Base-by-base conservation (phyloP, 2,888 invertebrate species). In the Portevinia maculata region DNA sequence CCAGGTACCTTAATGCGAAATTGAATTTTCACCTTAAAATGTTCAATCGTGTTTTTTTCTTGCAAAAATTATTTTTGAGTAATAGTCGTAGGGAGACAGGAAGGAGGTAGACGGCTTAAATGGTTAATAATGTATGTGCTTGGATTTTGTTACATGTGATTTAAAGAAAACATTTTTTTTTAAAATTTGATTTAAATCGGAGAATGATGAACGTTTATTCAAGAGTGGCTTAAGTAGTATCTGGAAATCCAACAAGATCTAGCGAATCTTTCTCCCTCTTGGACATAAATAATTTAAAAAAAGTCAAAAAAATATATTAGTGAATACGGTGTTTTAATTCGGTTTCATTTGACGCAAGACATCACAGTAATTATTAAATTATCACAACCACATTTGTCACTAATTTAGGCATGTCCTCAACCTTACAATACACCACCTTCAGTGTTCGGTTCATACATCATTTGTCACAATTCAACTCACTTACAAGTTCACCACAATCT, bases 11-110 rank as follows among this genome's bases (percentile, higher is more conserved):
- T 32, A 32, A 11, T 52, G 32, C 11, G 5, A 32, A 32, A 19
- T 32, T 1, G 32, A 53, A 53, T 53, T 21, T 53, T 21, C 34
- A 53, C 34, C 9, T 34, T 53, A 19, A 15, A n/a, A 13, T 53
- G 19, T 53, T 8, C n/a, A 7, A 32, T 52, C 30, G 24, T 46
- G 15, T 39, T 37, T 13, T 7, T 6, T 13, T 39, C 15, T 15
- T 39, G 39, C 13, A 8, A n/a, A n/a, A 39, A 39, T 39, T 39
- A 39, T 39, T 13, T 15, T 13, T 15, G 7, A 15, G 13, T 39
- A 15, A 24, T 24, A 3, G 24, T 5, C 5, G 24, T 5, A 3
- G 13, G 39, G 13, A 13, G 13, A 39, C 1, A 39, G 39, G 39
- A n/a, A 15, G 13, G 1, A 7, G 13, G 1, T 15, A 15, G 15